Evolutionary conservation across 2,888 invertebrate genomes (phyloP), one percentile per base, ranked within the genome.

Genomic region (Geophilus truncorum): DNA sequence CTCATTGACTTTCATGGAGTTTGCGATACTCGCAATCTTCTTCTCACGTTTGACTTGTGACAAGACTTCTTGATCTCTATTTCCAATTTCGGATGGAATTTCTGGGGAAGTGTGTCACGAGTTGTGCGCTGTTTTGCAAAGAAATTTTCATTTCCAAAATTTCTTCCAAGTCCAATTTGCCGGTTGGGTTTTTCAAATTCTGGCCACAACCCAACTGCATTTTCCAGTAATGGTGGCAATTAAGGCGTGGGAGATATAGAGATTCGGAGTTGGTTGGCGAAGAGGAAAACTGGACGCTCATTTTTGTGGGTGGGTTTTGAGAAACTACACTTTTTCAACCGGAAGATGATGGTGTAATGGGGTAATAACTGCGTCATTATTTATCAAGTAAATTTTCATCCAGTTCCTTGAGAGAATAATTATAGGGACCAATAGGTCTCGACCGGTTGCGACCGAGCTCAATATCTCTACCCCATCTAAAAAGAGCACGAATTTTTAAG

Each of bases 1-100:
- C 57, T 57, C 62, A 62, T 62, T 62, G 62, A 62, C 62, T 62
- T 62, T 62, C 62, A 62, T 62, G 62, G 62, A 62, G 45, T 45
- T n/a, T 45, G 32, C 32, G 32, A 32, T 32, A 32, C 32, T 32
- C 32, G 32, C 32, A 32, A 32, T 9, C 5, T 32, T 32, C 32
- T 9, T 32, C 4, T 45, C 45, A 15, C n/a, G n/a, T n/a, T 45
- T n/a, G 5, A 15, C n/a, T 45, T n/a, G 45, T 45, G n/a, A 45
- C n/a, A 45, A n/a, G 36, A 40, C 15, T 40, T 40, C 36, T 40
- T 40, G 12, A 40, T 40, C 15, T 18, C n/a, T 2, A 45, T 12
- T n/a, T 45, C 45, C 45, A 45, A 45, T 45, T 45, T n/a, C n/a
- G 3, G n/a, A 45, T 45, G 45, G n/a, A 45, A 45, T 45, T 15